Evolutionary conservation across 1,140 invertebrate species (phyloP).

Genomic region (Drosophila malerkotliana): DNA sequence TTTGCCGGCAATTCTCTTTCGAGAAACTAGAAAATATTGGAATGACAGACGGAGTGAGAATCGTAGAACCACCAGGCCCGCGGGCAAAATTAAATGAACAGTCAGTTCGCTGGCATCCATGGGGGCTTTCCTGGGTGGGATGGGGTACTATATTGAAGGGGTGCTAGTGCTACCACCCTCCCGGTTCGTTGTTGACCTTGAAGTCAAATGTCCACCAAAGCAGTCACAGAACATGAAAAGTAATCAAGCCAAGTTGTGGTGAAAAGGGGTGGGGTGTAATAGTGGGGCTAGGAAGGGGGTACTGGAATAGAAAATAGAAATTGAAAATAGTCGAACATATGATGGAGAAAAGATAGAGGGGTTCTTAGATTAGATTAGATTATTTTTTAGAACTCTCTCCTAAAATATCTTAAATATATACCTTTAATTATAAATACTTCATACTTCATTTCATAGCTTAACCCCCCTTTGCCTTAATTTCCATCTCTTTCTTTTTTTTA

Average conservation of each 20-base stretch:
- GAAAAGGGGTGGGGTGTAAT: not conserved
- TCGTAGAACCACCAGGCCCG: slow-evolving; percentile 25
- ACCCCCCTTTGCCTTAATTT: not conserved
- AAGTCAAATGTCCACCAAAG: slow-evolving; percentile 49
- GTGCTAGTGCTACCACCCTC: too few species aligned
- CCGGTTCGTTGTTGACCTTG: slow-evolving; percentile 33
- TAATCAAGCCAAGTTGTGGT: slow-evolving; percentile 33
- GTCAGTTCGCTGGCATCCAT: slow-evolving; percentile 1
- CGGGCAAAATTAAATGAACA: slow-evolving; percentile 45
- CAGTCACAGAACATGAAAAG: slow-evolving; percentile 44
- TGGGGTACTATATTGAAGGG: not conserved
- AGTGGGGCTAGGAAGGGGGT: not conserved
- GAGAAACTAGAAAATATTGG: slow-evolving; percentile 38
- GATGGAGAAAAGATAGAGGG: not conserved
- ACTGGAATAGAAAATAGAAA: slow-evolving; percentile 16
- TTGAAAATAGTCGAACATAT: slow-evolving; percentile 17
- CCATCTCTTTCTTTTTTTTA: not conserved
- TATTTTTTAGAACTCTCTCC: too few species aligned
- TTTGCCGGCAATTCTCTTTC: slow-evolving; percentile 13
- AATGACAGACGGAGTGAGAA: slow-evolving; percentile 17
- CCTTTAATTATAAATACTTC: too few species aligned
- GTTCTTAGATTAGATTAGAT: not conserved
- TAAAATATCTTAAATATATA: too few species aligned
- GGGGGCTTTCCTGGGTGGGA: too few species aligned
- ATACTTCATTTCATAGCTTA: too few species aligned